Evolutionary conservation across 1,140 invertebrate species (phyloP).

Genomic region (Lerema accius): DNA sequence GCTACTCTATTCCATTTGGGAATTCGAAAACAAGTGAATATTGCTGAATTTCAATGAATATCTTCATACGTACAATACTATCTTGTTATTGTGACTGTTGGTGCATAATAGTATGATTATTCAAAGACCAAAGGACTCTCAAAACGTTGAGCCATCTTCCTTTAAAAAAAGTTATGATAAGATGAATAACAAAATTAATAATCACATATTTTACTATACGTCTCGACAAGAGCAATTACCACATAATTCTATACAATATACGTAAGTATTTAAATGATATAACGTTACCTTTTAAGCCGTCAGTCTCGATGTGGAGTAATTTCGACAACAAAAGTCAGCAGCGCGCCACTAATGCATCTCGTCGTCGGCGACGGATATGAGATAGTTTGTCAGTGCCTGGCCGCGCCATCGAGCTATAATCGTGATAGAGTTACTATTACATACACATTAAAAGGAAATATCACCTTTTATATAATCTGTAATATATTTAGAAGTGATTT

Average conservation of each 20-base stretch:
- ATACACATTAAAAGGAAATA: too few relatives aligned
- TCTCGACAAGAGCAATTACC: too few relatives aligned
- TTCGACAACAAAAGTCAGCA: conserved; percentile 42
- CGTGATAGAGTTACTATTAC: conserved; percentile 5
- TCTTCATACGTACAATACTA: neutral
- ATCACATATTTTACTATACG: too few relatives aligned
- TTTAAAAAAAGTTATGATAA: too few relatives aligned
- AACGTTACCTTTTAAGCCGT: too few relatives aligned
- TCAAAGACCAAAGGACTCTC: too few relatives aligned
- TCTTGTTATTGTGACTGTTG: neutral
- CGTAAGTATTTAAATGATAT: too few relatives aligned
- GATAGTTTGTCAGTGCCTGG: conserved; percentile 52
- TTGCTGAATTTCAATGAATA: neutral
- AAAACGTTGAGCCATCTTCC: too few relatives aligned
- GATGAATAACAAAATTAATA: too few relatives aligned
- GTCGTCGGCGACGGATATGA: conserved; percentile 47
- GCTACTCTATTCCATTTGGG: conserved; percentile 7
- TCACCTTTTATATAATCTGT: too few relatives aligned
- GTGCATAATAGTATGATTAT: neutral
- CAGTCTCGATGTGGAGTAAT: conserved; percentile 30
- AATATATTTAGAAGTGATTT: too few relatives aligned
- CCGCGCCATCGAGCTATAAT: conserved; percentile 17
- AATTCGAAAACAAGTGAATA: conserved; percentile 11
- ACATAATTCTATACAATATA: too few relatives aligned
- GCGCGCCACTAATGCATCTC: conserved; percentile 50